Evolutionary conservation across 1,140 invertebrate species (phyloP), one percentile per base, ranked within the genome.

Genomic region (Drosophila nasuta): DNA sequence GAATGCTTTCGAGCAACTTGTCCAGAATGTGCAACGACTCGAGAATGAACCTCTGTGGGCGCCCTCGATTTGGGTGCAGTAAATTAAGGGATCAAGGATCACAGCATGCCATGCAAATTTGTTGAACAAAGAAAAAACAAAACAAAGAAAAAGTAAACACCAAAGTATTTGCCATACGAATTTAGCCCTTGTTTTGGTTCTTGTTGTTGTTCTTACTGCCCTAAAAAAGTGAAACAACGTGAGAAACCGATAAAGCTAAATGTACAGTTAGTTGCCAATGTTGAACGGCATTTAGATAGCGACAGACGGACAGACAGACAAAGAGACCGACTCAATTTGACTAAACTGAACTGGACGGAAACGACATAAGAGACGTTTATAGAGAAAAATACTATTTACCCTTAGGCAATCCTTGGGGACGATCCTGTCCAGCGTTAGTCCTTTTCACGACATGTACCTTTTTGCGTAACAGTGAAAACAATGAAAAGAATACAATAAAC

Each of bases 31-130:
- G 1, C 96, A 96, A 92, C 94, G 96, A 83, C 95, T 99, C 13
- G 98, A 99, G 93, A 97, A 96, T 2, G 97, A 99, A 92, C 97
- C 98, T 7, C 95, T 98, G 11, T 99, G 98, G 98, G 98, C 99
- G 11, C 98, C 98, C 8, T 96, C 96, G 15, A 96, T 96, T 11
- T 99, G 98, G 98, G 96, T 98, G 70, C 96, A 97, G 94, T 97
- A 95, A 94, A 49, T 6, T 33, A 46, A n/a, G 5, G 28, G 35
- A 13, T 57, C 72, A 62, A 48, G 25, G 8, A 66, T 38, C 65
- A 56, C 48, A 33, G 54, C 73, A 60, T 58, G 25, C 51, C 51
- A 8, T 30, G 72, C 58, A 81, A 68, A 20, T 66, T 82, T 75
- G 80, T 80, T 75, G 45, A 75, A 74, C 49, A 81, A 5, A 33